phyloP scores from a whole-genome alignment of 2,888 invertebrate genomes.

The Papilio gigon region DNA sequence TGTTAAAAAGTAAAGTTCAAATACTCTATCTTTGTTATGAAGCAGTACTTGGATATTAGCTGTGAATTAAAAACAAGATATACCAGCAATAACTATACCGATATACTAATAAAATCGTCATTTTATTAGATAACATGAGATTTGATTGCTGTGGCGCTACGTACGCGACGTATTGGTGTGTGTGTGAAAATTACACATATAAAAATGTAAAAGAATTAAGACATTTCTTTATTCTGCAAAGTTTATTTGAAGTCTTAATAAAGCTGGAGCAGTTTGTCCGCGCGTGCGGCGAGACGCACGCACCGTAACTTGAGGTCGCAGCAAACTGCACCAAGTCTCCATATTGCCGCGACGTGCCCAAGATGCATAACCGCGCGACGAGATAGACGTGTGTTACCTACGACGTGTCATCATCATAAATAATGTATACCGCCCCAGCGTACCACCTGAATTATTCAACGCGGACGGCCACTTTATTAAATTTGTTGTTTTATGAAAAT shows the following conservation, averaged over 20 bases:
- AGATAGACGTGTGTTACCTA: constrained; percentile 71
- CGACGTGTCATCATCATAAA: constrained; percentile 80
- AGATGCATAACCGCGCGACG: constrained; percentile 77
- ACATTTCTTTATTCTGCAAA: neutral
- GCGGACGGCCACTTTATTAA: constrained; percentile 78
- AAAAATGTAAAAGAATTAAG: neutral
- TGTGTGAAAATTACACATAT: neutral
- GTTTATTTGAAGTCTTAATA: neutral
- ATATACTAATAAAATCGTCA: too few relatives aligned
- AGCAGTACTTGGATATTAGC: neutral
- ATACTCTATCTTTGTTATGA: neutral
- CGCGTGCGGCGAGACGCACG: constrained; percentile 30
- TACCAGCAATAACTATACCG: neutral
- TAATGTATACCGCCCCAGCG: constrained; percentile 74
- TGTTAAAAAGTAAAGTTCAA: neutral
- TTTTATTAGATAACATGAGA: too few relatives aligned
- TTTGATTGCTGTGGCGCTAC: too few relatives aligned
- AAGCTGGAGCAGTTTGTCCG: neutral
- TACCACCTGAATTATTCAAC: constrained; percentile 77
- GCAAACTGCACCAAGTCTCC: constrained; percentile 52
- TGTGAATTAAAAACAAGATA: neutral
- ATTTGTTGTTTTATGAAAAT: constrained; percentile 76
- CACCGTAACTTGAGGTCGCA: constrained; percentile 44
- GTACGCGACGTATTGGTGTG: too few relatives aligned
- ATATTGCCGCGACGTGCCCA: constrained; percentile 72